Conservation (phyloP, 2,113 vertebrate species). For the Myodes glareolus region DNA sequence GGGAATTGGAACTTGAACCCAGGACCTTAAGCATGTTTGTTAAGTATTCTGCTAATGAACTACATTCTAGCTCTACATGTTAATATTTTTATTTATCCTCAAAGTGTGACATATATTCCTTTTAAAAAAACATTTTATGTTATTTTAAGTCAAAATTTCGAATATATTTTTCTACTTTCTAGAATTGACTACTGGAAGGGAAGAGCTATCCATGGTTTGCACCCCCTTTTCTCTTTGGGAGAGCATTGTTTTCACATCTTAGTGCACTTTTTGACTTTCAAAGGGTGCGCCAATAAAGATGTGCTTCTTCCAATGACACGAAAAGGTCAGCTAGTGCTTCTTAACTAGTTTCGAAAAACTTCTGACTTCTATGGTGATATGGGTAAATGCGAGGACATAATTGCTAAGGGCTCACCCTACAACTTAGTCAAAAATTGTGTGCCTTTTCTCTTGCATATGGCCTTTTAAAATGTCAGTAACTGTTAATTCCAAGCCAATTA, state of each 20-base stretch:
- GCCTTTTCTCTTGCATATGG: conserved; percentile 69
- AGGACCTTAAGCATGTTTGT: background rate
- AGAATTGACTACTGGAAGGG: background rate
- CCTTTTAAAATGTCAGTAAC: conserved; percentile 82
- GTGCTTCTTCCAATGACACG: conserved; percentile 6
- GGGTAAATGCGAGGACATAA: conserved; percentile 52
- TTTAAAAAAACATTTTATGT: background rate
- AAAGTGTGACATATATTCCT: background rate
- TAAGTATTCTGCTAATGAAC: background rate
- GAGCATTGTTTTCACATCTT: conserved; percentile 27
- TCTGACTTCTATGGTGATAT: conserved; percentile 56
- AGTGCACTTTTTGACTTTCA: conserved; percentile 20
- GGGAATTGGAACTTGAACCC: background rate
- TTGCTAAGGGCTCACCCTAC: conserved; percentile 59
- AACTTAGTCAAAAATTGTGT: conserved; percentile 66
- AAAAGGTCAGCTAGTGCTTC: conserved; percentile 72
- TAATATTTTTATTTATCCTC: background rate
- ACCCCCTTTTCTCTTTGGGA: background rate
- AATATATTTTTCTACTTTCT: conserved; percentile 5
- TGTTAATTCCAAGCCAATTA: conserved; percentile 79
- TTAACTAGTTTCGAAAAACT: conserved; percentile 69
- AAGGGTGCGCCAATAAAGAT: conserved; percentile 47
- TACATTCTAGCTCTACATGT: background rate
- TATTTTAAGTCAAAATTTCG: conserved; percentile 12
- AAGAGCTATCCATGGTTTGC: background rate